Evolutionary conservation across 2,888 invertebrate species (phyloP).

Genomic region (Andrena dorsata): DNA sequence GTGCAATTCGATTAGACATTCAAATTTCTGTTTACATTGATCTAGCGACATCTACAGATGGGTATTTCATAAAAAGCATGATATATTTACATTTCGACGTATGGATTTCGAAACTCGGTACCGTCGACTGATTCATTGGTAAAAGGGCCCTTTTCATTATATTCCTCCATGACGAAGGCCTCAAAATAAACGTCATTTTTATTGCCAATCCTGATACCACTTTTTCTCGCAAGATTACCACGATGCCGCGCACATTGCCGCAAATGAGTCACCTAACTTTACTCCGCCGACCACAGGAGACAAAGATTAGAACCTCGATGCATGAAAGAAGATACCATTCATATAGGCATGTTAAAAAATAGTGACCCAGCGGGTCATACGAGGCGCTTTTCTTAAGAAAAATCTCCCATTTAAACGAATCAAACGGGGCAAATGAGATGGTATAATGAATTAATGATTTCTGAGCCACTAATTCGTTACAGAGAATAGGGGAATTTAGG

Average conservation of each 20-base stretch:
- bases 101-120: slow-evolving; percentile 64
- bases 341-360: background rate
- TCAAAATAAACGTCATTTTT: slow-evolving; percentile 63
- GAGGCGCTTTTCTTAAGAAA: no score
- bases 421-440: background rate
- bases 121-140: slow-evolving; percentile 26
- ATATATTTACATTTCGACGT: slow-evolving; percentile 73
- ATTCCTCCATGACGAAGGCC: slow-evolving; percentile 31
- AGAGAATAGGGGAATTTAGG: background rate
- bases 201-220: background rate
- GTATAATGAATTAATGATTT: no score
- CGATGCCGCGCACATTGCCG: slow-evolving; percentile 20
- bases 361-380: no score
- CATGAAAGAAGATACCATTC: no score
- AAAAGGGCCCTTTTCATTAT: slow-evolving; percentile 46
- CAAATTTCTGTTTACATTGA: slow-evolving; percentile 25
- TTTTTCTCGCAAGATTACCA: slow-evolving; percentile 1
- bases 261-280: background rate
- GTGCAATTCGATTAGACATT: slow-evolving; percentile 5
- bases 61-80: slow-evolving; percentile 31
- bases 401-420: background rate
- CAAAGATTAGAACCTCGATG: slow-evolving; percentile 21
- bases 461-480: no score
- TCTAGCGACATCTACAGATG: slow-evolving; percentile 19
- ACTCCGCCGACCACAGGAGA: slow-evolving; percentile 8